Percentiles rank a stretch among this genome's conserved stretches.
phyloP scores from a whole-genome alignment of 2,113 vertebrate species.

The Dendropsophus ebraccatus region DNA sequence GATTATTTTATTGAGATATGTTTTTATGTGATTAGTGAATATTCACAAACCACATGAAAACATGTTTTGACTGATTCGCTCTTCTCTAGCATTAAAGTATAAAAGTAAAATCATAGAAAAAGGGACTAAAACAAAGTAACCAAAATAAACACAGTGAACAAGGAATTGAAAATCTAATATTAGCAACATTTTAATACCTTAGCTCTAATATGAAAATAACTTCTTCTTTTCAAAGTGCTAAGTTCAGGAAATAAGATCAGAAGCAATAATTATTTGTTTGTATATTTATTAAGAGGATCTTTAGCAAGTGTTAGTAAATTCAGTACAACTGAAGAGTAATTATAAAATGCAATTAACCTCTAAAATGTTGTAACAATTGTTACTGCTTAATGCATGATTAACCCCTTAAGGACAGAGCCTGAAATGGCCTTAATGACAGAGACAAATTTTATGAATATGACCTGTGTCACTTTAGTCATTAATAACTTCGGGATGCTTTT shows the following conservation, averaged over 20 bases:
- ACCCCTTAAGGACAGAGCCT: no score
- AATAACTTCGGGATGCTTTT: no score
- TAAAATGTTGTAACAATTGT: background rate
- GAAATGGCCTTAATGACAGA: no score
- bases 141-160: background rate
- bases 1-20: no score
- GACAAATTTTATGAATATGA: no score
- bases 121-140: background rate
- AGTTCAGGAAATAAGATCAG: background rate
- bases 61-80: no score
- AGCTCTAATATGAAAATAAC: background rate
- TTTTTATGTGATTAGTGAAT: no score
- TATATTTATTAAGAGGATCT: background rate
- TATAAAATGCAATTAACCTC: background rate
- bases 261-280: background rate
- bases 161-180: background rate
- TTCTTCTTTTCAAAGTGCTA: slow-evolving; percentile 8
- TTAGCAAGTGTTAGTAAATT: slow-evolving; percentile 6
- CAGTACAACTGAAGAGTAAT: background rate
- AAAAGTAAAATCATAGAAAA: background rate
- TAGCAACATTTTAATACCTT: background rate
- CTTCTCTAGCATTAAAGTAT: background rate
- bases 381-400: no score
- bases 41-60: no score
- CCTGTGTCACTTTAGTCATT: no score